Evolutionary conservation across 2,888 invertebrate genomes (phyloP).

Genomic region (Hyppa rectilinea): DNA sequence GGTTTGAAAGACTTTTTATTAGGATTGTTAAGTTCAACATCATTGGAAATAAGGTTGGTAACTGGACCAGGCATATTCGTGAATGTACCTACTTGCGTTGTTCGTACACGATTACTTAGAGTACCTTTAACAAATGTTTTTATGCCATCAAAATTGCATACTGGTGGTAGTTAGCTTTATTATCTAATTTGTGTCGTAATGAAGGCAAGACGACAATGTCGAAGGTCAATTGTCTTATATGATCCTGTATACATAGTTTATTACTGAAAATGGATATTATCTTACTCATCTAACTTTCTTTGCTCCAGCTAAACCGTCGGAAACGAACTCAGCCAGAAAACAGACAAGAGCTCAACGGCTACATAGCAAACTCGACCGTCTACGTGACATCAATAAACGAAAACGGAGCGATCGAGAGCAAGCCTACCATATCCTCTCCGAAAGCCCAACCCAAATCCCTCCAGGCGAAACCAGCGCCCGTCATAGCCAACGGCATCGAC

Average conservation of each 20-base stretch:
- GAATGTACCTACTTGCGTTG: not conserved
- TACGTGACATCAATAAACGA: constrained; percentile 94
- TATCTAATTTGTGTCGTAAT: constrained; percentile 38
- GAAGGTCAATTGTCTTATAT: not conserved
- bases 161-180: constrained; percentile 20
- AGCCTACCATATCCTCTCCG: constrained; percentile 87
- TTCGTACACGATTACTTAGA: constrained; percentile 9
- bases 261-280: not conserved
- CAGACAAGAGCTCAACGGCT: constrained; percentile 93
- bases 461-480: constrained; percentile 86
- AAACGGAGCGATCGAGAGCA: constrained; percentile 87
- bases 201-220: constrained; percentile 31
- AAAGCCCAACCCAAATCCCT: constrained; percentile 86
- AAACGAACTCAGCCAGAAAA: constrained; percentile 89
- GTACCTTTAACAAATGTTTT: constrained; percentile 21
- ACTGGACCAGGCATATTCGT: not conserved
- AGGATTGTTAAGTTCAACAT: constrained; percentile 15
- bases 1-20: not conserved
- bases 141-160: constrained; percentile 24
- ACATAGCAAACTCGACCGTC: constrained; percentile 95
- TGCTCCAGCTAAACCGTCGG: constrained; percentile 92
- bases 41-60: constrained; percentile 3
- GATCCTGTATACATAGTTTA: not conserved
- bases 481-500: constrained; percentile 85
- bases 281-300: constrained; percentile 14